phyloP scores from a whole-genome alignment of 2,113 vertebrate genomes.

The Brienomyrus brachyistius region DNA sequence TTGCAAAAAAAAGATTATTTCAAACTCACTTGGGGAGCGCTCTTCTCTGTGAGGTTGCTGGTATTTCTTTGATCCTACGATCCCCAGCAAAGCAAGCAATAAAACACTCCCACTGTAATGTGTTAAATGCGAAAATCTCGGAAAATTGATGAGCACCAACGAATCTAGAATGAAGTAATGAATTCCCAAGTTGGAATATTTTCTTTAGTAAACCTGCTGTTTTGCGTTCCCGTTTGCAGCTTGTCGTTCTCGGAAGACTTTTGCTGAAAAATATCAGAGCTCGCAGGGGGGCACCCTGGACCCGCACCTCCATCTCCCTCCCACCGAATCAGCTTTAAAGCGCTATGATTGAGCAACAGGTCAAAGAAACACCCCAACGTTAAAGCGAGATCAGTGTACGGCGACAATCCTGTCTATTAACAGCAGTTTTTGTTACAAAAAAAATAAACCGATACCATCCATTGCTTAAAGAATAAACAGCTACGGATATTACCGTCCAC shows the following conservation, averaged over 20 bases:
- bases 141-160: neutral
- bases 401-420: neutral
- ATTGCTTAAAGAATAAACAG: neutral
- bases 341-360: constrained; percentile 22
- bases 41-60: neutral
- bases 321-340: constrained; percentile 20
- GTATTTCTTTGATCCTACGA: constrained; percentile 5
- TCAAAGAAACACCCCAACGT: constrained; percentile 24
- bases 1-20: neutral
- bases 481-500: neutral
- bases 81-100: neutral
- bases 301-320: constrained; percentile 14
- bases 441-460: neutral
- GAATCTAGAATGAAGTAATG: neutral
- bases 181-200: neutral
- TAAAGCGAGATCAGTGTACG: neutral
- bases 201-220: neutral
- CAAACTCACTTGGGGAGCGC: constrained; percentile 14
- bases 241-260: constrained; percentile 5
- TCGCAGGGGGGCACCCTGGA: constrained; percentile 26
- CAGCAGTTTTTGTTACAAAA: neutral
- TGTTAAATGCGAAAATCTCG: constrained; percentile 1
- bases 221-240: constrained; percentile 4
- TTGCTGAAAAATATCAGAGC: constrained; percentile 33
- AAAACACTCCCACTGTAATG: neutral